Evolutionary conservation across 1,140 invertebrate species (phyloP).

Genomic region (Ceratosolen fusciceps): DNA sequence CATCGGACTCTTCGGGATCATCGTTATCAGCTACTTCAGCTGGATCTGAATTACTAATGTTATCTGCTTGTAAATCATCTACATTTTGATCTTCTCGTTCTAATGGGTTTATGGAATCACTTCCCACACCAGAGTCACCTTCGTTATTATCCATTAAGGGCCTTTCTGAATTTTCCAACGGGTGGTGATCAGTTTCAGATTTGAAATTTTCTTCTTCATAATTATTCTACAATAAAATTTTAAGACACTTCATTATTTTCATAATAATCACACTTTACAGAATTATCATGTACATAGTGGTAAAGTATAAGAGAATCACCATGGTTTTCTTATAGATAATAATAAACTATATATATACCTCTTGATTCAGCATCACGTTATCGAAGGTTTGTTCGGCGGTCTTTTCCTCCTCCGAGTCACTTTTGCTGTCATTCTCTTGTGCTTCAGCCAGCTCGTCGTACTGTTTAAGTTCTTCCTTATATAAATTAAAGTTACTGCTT

Average conservation of each 20-base stretch:
- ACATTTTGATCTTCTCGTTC: conserved; percentile 69
- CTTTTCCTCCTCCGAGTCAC: conserved; percentile 58
- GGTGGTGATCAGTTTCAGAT: conserved; percentile 57
- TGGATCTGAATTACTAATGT: conserved; percentile 62
- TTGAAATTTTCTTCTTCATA: conserved; percentile 61
- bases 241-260: too few relatives aligned
- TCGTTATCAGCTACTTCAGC: conserved; percentile 57
- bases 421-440: conserved; percentile 62
- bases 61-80: conserved; percentile 63
- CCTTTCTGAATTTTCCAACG: conserved; percentile 64
- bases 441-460: conserved; percentile 62
- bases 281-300: too few relatives aligned
- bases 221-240: conserved; percentile 55
- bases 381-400: conserved; percentile 60
- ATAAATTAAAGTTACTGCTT: conserved; percentile 58
- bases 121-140: conserved; percentile 69
- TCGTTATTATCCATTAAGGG: conserved; percentile 66
- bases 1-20: conserved; percentile 66
- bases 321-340: too few relatives aligned
- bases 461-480: conserved; percentile 46
- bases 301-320: too few relatives aligned
- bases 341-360: too few relatives aligned
- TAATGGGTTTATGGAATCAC: conserved; percentile 68
- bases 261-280: too few relatives aligned
- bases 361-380: conserved; percentile 67